Percentiles rank a stretch among this genome's conserved stretches.
phyloP scores from a whole-genome alignment of 1,140 invertebrate genomes.

The Drosophila obscura region DNA sequence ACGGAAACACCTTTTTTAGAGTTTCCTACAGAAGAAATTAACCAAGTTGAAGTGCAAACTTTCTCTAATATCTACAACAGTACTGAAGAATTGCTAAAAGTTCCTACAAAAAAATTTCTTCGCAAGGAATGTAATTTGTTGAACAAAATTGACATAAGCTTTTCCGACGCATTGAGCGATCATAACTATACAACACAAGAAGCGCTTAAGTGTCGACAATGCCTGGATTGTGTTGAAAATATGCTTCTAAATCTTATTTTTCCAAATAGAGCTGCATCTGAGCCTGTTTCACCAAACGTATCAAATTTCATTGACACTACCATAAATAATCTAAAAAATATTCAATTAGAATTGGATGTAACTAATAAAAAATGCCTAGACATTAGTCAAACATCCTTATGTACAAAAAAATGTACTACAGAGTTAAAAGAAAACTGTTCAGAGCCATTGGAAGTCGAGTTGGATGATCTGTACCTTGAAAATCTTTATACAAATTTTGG shows the following conservation, averaged over 20 bases:
- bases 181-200: conserved; percentile 69
- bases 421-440: conserved; percentile 39
- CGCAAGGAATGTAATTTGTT: not conserved
- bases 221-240: conserved; percentile 38
- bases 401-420: not conserved
- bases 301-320: conserved; percentile 56
- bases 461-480: conserved; percentile 56
- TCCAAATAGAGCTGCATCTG: not conserved
- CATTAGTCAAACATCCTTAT: not conserved
- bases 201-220: not conserved
- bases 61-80: not conserved
- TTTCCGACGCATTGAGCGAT: conserved; percentile 56
- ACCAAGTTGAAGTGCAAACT: not conserved
- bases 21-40: not conserved
- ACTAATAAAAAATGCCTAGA: not conserved
- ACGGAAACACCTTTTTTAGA: no score
- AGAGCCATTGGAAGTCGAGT: conserved; percentile 51
- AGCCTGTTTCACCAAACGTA: conserved; percentile 33
- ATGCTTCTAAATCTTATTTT: conserved; percentile 40
- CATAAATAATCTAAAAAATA: conserved; percentile 31
- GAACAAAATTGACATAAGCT: not conserved
- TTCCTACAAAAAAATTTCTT: not conserved
- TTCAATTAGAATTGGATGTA: conserved; percentile 7
- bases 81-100: not conserved
- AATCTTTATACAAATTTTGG: conserved; percentile 36